A percentile compares a stretch with the other conserved stretches of the same genome.
phyloP scores from a whole-genome alignment of 2,797 vertebrate genomes.

The Spatula versicolor region DNA sequence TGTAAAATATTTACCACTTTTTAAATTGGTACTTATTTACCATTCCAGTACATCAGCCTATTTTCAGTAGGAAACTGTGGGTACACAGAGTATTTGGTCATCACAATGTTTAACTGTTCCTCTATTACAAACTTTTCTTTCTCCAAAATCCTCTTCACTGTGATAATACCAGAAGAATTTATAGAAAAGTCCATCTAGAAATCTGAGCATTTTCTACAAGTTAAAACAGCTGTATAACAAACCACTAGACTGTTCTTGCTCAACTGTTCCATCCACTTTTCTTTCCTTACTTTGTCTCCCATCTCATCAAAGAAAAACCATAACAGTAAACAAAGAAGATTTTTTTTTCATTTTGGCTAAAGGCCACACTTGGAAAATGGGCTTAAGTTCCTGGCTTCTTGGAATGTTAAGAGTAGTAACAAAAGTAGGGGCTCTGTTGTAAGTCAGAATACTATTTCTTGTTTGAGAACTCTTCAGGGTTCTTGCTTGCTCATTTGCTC shows the following conservation, averaged over 20 bases:
- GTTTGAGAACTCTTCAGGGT: not conserved
- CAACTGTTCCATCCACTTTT: not conserved
- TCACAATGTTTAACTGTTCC: not conserved
- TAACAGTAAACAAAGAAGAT: not conserved
- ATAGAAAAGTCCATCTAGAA: not conserved
- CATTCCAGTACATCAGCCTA: rapidly evolving
- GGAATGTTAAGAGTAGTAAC: not conserved
- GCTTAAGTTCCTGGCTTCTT: not conserved
- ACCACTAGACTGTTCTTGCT: not conserved
- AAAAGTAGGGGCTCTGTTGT: not conserved
- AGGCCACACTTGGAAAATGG: not conserved
- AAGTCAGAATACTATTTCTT: rapidly evolving
- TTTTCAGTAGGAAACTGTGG: not conserved
- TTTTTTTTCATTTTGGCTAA: not conserved
- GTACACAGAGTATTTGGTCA: not conserved
- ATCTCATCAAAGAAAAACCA: not conserved
- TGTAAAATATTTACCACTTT: rapidly evolving
- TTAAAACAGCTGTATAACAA: not conserved
- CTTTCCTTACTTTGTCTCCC: not conserved
- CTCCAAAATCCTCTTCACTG: not conserved
- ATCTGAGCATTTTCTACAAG: not conserved
- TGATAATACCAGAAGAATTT: not conserved
- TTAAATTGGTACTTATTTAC: not conserved
- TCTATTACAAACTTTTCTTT: not conserved
- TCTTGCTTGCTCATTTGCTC: not conserved